Base-by-base conservation (phyloP, 2,888 invertebrate genomes). In the Tetramorium bicarinatum region DNA sequence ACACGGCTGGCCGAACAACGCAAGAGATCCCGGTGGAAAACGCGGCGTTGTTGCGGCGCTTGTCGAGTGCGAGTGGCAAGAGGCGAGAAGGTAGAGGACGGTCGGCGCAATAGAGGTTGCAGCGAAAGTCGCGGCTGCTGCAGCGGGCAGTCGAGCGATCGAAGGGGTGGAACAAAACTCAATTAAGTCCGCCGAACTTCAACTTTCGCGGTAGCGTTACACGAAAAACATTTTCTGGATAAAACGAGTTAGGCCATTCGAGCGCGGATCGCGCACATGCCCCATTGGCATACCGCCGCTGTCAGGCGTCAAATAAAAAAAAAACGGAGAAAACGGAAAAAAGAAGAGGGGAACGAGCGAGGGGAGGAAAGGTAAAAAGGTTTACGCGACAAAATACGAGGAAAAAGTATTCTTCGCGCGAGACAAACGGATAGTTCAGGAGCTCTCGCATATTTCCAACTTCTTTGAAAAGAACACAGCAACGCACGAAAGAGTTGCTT, bases 201-300 rank as follows among this genome's bases (percentile, higher is more conserved):
- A 83, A 89, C 86, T 88, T 89, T 85, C 89, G 90, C 75, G 82
- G 77, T 69, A 69, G 77, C 81, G 84, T 84, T 86, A 90, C 90
- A 90, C 84, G 90, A 86, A 87, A 90, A 90, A 90, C 89, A 90
- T 90, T 90, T 90, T 90, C 90, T 83, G 85, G 84, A 77, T 85
- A 90, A 89, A 88, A 90, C 86, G 75, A 87, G 86, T 88, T 90
- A 85, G 87, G 85, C 88, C 88, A 90, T 90, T 89, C 88, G 87
- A 86, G 87, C 89, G 62, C 82, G 81, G 87, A 80, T 80, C 79
- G 72, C 67, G 29, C 56, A 11, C 67, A 67, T 67, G 44, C 38
- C 29, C 59, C 71, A 61, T 72, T 52, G 64, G 52, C 76, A 41
- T 74, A 75, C 49, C 80, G 47, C 49, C 80, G 47, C 59, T 47